These are phyloP conservation scores for Ceriagrion tenellum DNA, from an alignment of 2,888 invertebrate genomes.

Conservation along the genomic window DNA sequence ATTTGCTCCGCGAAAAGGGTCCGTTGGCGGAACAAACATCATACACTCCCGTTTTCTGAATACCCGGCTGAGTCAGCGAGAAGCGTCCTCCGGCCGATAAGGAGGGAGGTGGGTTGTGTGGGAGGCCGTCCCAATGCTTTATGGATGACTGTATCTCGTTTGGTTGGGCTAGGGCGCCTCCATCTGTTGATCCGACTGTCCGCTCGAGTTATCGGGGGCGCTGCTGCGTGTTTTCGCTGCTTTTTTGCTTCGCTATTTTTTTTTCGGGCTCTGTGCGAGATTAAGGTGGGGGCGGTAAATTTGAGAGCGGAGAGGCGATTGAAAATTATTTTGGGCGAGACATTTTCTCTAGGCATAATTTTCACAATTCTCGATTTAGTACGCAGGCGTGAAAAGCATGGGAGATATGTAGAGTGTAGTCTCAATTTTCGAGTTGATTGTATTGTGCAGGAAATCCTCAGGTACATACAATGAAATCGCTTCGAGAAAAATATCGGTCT, in stretches of 20 bases:
- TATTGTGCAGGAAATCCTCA: too few species aligned
- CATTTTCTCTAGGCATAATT: too few species aligned
- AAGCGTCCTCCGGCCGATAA: neutral
- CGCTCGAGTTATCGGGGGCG: neutral
- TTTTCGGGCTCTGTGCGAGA: neutral
- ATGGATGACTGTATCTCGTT: neutral
- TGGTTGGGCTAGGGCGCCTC: neutral
- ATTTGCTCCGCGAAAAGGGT: neutral
- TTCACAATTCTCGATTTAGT: too few species aligned
- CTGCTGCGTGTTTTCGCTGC: neutral
- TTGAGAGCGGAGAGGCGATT: too few species aligned
- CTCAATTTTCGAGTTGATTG: too few species aligned
- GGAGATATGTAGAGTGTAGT: too few species aligned
- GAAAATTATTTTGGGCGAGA: too few species aligned
- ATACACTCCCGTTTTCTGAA: neutral
- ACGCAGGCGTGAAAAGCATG: too few species aligned
- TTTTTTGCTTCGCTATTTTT: neutral
- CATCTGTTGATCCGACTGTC: slow-evolving; percentile 7
- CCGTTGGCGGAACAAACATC: neutral
- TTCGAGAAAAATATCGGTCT: too few species aligned
- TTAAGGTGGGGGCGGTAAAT: too few species aligned
- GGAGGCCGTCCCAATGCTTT: neutral
- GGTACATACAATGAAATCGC: too few species aligned
- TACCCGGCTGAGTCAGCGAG: neutral
- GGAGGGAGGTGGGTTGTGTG: too few species aligned